These are phyloP conservation scores for Aporophyla nigra DNA, from an alignment of 2,888 invertebrate species.

Conservation along the genomic window DNA sequence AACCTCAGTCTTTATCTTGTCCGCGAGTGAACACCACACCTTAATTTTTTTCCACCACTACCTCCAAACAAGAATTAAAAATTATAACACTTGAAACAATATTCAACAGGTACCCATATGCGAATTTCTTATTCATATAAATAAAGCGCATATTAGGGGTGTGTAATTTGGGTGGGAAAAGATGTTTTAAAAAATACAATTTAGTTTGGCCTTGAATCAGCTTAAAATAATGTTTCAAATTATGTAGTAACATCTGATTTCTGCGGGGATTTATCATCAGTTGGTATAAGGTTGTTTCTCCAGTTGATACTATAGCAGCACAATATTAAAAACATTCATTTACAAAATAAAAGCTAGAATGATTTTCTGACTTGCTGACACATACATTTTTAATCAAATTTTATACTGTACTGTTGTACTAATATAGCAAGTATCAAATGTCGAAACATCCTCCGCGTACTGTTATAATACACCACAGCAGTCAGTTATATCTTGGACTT, in stretches of 20 bases:
- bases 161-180: constrained; percentile 61
- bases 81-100: constrained; percentile 49
- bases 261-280: constrained; percentile 54
- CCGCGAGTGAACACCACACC: constrained; percentile 60
- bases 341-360: constrained; percentile 29
- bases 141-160: constrained; percentile 20
- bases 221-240: constrained; percentile 59
- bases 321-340: constrained; percentile 42
- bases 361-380: constrained; percentile 21
- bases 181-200: constrained; percentile 29
- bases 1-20: constrained; percentile 79
- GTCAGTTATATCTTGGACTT: constrained; percentile 60
- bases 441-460: constrained; percentile 41
- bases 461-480: constrained; percentile 50
- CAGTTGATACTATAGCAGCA: constrained; percentile 59
- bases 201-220: constrained; percentile 45
- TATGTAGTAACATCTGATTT: constrained; percentile 35
- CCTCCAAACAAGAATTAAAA: constrained; percentile 36
- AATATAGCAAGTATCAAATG: constrained; percentile 61
- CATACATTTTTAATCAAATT: constrained; percentile 9
- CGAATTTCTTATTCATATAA: constrained; percentile 31
- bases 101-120: constrained; percentile 36
- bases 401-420: constrained; percentile 54
- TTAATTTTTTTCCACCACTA: constrained; percentile 52
- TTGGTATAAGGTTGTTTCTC: constrained; percentile 37